Evolutionary conservation across 2,888 invertebrate genomes (phyloP), one percentile per base, ranked within the genome.

Genomic region (Drosophila testacea): DNA sequence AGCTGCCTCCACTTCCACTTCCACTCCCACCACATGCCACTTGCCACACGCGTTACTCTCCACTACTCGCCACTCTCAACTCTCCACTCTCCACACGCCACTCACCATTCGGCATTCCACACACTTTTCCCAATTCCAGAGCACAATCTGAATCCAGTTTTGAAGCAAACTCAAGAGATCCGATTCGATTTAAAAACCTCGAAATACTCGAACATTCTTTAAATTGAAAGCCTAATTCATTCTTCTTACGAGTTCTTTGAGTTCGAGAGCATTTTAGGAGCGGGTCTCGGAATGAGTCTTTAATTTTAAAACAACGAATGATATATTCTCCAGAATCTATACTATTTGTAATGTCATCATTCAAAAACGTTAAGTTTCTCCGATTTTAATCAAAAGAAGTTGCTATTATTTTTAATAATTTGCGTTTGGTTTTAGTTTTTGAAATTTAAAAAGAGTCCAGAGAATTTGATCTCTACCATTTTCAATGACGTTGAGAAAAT

Each of bases 1-100:
- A 51, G 54, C 36, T 57, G 70, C 56, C 41, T 4, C 22, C 44
- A 39, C 32, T 27, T 13, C 54, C 59, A 42, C 38, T 34, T 22
- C 22, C 22, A 22, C 22, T 22, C 2, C 22, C 30, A 27, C 56
- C 39, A 41, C 46, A 11, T 13, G 28, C 47, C 41, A 48, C 48
- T 30, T 28, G 30, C 48, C 36, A 11, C 13, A 4, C 11, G 34
- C 11, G 38, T 38, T 28, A 9, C 38, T 27, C 9, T 13, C 47
- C 41, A n/a, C 42, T 22, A 27, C 39, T 28, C 16, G 41, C 22
- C 32, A n/a, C 22, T 22, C 32, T 52, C 27, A 5, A 22, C 54
- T 54, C 32, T 27, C 32, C 30, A 22, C 54, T 54, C 32, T 27
- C 32, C 30, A 11, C 7, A n/a, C 22, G 6, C 4, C 11, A 51